A percentile compares a stretch with the other conserved stretches of the same genome.
These are phyloP conservation scores for Eurypyga helias DNA, from an alignment of 2,113 vertebrate genomes.

Conservation along the genomic window DNA sequence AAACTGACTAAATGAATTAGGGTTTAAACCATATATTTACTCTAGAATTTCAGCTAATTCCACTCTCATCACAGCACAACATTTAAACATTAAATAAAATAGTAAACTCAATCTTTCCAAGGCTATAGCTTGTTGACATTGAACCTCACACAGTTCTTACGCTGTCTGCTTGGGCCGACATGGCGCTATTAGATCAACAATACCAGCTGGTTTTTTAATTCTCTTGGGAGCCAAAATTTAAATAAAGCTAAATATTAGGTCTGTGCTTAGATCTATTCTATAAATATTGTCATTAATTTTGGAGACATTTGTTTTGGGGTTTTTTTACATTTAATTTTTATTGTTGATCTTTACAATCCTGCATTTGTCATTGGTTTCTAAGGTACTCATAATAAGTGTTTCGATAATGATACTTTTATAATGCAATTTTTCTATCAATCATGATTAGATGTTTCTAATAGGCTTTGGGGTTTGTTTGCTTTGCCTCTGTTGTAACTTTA, in stretches of 20 bases:
- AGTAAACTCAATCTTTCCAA: constrained; percentile 63
- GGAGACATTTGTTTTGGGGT: constrained; percentile 42
- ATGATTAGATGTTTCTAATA: constrained; percentile 3
- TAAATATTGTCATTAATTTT: constrained; percentile 78
- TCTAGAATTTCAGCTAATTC: constrained; percentile 61
- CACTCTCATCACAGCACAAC: constrained; percentile 51
- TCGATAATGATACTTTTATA: constrained; percentile 29
- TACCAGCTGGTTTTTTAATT: constrained; percentile 78
- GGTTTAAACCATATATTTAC: constrained; percentile 55
- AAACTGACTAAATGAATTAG: background rate
- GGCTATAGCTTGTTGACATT: constrained; percentile 73
- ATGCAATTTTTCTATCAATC: constrained; percentile 15
- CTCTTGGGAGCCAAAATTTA: constrained; percentile 81
- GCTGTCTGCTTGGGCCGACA: constrained; percentile 60
- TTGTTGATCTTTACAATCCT: constrained; percentile 55
- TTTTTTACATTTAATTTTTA: constrained; percentile 50
- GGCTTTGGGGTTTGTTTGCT: background rate
- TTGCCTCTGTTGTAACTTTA: background rate
- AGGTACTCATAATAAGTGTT: constrained; percentile 43
- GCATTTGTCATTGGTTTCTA: constrained; percentile 28
- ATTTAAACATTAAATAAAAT: constrained; percentile 70
- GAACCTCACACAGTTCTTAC: constrained; percentile 67
- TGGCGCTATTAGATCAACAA: constrained; percentile 78
- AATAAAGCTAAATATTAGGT: constrained; percentile 86
- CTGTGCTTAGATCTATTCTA: constrained; percentile 76